A percentile compares a stretch with the other conserved stretches of the same genome.
phyloP scores from a whole-genome alignment of 2,113 vertebrate species.

The Poicephalus gulielmi region DNA sequence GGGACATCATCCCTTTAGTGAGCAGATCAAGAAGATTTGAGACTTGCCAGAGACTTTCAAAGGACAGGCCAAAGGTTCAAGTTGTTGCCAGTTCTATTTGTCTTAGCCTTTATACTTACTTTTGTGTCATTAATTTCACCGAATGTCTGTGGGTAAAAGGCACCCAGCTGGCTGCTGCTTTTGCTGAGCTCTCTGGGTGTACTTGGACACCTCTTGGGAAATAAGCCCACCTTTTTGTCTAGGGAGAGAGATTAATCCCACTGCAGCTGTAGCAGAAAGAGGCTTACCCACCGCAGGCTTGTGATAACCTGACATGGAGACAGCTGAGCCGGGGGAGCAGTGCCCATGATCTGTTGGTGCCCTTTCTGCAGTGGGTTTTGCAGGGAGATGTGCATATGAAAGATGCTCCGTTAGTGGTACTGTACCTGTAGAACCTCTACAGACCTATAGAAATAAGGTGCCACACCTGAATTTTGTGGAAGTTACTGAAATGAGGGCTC shows the following conservation, averaged over 20 bases:
- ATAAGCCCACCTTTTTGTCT: constrained; percentile 50
- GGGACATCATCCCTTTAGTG: constrained; percentile 51
- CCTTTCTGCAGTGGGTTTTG: neutral
- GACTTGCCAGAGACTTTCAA: constrained; percentile 62
- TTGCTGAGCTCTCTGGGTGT: constrained; percentile 9
- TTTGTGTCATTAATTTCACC: constrained; percentile 69
- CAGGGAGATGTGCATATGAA: rapidly evolving
- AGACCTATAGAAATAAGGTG: neutral
- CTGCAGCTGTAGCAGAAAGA: neutral
- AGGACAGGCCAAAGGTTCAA: constrained; percentile 65
- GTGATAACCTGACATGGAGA: neutral
- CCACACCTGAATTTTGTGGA: neutral
- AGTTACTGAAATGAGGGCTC: neutral
- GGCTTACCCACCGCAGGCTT: neutral
- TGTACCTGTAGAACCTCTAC: neutral
- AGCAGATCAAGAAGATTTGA: constrained; percentile 66
- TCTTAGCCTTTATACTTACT: constrained; percentile 64
- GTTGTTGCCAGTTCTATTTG: constrained; percentile 66
- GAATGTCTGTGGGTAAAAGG: constrained; percentile 51
- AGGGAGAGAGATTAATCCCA: neutral
- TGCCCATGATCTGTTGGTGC: neutral
- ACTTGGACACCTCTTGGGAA: constrained; percentile 41
- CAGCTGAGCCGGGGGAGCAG: neutral
- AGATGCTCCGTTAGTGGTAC: neutral
- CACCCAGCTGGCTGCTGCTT: constrained; percentile 52